phyloP scores from a whole-genome alignment of 2,113 vertebrate genomes.

The Sarotherodon lohbergeri region DNA sequence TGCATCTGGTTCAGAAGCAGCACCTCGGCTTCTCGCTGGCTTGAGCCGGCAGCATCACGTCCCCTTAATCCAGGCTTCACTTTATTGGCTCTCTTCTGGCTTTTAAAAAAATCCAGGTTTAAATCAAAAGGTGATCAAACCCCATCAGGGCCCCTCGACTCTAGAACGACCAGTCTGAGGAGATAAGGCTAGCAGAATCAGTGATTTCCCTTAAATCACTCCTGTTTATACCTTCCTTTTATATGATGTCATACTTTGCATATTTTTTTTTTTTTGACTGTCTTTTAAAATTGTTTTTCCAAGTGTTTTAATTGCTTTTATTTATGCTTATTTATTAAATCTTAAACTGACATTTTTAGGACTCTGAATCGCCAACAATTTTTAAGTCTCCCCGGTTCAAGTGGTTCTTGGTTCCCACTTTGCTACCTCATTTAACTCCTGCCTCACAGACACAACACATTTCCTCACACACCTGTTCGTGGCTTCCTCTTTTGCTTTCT shows the following conservation, averaged over 20 bases:
- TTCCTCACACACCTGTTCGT: background rate
- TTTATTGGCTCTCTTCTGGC: background rate
- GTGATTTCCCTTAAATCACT: background rate
- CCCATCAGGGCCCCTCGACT: background rate
- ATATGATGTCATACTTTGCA: background rate
- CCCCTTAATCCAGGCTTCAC: background rate
- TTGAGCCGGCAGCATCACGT: background rate
- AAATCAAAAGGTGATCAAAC: background rate
- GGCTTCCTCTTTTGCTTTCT: background rate
- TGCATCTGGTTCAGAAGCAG: background rate
- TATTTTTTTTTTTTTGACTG: background rate
- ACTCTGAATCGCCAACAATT: fast-evolving
- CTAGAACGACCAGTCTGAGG: background rate
- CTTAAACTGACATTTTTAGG: background rate
- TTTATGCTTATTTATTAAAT: background rate
- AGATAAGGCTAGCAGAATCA: background rate
- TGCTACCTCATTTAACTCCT: background rate
- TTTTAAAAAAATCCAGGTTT: background rate
- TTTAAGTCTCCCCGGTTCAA: background rate
- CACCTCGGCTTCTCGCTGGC: background rate
- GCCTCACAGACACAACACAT: background rate
- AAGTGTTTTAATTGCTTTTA: background rate
- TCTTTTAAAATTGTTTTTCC: background rate
- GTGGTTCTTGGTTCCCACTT: background rate
- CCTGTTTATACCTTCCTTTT: background rate